phyloP scores from a whole-genome alignment of 2,113 vertebrate species.

The Megalops atlanticus region DNA sequence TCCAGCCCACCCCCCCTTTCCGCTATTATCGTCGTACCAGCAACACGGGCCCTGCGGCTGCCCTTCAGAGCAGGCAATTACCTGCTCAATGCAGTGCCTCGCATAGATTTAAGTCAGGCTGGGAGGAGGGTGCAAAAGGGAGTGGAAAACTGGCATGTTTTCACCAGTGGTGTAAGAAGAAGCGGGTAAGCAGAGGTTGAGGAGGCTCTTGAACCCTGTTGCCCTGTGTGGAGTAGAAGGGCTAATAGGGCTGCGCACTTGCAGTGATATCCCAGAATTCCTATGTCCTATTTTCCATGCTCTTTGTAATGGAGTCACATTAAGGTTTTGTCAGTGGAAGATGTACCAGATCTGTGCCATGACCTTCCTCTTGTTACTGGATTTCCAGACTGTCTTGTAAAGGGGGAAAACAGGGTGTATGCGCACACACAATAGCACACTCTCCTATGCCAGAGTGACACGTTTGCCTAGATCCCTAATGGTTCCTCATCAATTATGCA shows the following conservation, averaged over 20 bases:
- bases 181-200: background rate
- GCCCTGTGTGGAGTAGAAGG: background rate
- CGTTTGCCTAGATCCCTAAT: background rate
- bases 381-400: background rate
- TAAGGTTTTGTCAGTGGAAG: background rate
- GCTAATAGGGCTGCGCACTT: background rate
- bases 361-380: slow-evolving; percentile 6
- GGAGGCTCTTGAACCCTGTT: background rate
- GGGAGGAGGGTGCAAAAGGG: background rate
- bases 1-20: background rate
- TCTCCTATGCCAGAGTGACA: background rate
- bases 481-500: background rate
- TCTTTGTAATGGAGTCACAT: background rate
- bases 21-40: background rate
- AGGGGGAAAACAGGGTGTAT: background rate
- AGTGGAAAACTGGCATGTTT: background rate
- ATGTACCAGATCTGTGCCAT: background rate
- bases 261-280: background rate
- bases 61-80: background rate
- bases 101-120: background rate
- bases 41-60: background rate
- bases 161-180: background rate
- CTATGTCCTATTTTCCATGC: background rate
- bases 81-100: background rate
- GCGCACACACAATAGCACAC: too few species aligned